These are phyloP conservation scores for Philereme vetulata DNA, from an alignment of 2,888 invertebrate genomes.

Conservation along the genomic window DNA sequence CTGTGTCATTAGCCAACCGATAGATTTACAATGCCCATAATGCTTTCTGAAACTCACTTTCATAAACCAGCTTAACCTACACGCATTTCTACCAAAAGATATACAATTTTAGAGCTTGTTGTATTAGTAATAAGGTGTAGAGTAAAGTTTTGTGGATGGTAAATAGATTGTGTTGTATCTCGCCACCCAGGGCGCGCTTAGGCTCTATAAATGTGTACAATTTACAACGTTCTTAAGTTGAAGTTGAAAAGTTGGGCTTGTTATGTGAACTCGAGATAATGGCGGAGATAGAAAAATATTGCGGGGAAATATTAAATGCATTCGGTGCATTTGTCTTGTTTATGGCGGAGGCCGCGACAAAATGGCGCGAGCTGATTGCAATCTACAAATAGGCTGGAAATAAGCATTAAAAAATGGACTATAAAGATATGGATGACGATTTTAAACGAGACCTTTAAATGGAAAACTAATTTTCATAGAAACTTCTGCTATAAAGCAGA, in stretches of 20 bases:
- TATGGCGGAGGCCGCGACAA: neutral
- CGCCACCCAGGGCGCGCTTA: conserved; percentile 73
- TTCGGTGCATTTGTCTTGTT: conserved; percentile 16
- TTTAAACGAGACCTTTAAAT: too few species aligned
- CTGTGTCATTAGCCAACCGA: conserved; percentile 68
- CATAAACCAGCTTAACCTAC: conserved; percentile 31
- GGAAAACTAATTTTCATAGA: too few species aligned
- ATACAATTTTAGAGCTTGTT: conserved; percentile 14
- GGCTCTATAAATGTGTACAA: conserved; percentile 75
- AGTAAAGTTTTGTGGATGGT: conserved; percentile 9
- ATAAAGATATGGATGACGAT: too few species aligned
- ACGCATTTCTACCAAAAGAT: neutral
- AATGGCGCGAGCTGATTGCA: conserved; percentile 15
- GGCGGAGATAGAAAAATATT: conserved; percentile 41
- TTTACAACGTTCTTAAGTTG: conserved; percentile 74
- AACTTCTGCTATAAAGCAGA: too few species aligned
- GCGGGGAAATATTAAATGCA: conserved; percentile 39
- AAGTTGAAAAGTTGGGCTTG: conserved; percentile 74
- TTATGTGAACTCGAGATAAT: conserved; percentile 53
- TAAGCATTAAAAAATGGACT: too few species aligned
- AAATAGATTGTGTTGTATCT: conserved; percentile 23
- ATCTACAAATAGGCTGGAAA: conserved; percentile 2
- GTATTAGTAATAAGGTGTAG: conserved; percentile 15
- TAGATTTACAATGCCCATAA: conserved; percentile 75
- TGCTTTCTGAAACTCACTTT: conserved; percentile 71